Percentiles rank a stretch among this genome's conserved stretches.
Conservation (phyloP, 2,888 invertebrate genomes). For the Acronicta alni region DNA sequence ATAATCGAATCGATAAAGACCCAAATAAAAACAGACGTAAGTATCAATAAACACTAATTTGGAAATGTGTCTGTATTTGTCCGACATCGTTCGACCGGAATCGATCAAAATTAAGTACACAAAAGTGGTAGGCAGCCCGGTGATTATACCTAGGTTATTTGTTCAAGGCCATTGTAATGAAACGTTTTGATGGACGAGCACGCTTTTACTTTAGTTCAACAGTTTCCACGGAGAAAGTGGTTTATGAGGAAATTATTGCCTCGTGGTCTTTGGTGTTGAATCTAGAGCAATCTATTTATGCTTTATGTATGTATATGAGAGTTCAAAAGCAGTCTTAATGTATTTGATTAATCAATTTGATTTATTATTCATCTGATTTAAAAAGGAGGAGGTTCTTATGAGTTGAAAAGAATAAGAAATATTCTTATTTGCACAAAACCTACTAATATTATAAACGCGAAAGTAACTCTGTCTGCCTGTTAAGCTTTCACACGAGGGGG, state of each 20-base stretch:
- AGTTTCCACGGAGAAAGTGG: conserved; percentile 2
- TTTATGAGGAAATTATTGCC: background rate
- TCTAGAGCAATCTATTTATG: background rate
- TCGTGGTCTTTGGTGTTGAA: background rate
- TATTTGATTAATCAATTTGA: no score
- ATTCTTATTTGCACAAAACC: no score
- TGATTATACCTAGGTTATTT: conserved; percentile 16
- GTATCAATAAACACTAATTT: conserved; percentile 26
- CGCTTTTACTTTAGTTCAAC: conserved; percentile 3
- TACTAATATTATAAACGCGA: no score
- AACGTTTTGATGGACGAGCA: conserved; percentile 16
- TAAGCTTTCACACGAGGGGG: no score
- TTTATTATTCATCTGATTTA: no score
- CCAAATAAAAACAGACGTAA: conserved; percentile 16
- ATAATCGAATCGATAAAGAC: conserved; percentile 9
- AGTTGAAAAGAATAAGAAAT: no score
- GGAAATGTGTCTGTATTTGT: conserved; percentile 27
- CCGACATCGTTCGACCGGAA: conserved; percentile 7
- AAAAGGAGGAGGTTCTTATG: no score
- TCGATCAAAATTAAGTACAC: conserved; percentile 41
- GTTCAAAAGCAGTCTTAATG: no score
- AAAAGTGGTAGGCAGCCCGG: conserved; percentile 4
- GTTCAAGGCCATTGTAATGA: conserved; percentile 22
- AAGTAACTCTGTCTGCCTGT: no score
- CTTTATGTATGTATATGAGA: no score